Base-by-base conservation (phyloP, 2,113 vertebrate species). In the Paradisaea rubra region DNA sequence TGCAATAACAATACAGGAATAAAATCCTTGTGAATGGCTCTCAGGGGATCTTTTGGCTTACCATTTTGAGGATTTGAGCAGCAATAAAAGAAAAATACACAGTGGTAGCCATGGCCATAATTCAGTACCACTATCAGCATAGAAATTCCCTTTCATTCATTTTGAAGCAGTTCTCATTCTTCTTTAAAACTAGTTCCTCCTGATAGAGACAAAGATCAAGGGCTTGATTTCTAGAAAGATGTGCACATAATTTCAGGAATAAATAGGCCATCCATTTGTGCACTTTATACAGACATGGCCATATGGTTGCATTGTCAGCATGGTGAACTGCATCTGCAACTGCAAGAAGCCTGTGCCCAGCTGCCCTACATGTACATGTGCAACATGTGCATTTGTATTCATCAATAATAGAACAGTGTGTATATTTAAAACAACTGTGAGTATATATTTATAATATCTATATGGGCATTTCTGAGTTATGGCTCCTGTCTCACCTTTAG, bases 311-410 rank as follows among this genome's bases (percentile, higher is more conserved):
- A 3, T 56, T 69, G 56, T 85, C 66, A 57, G n/a, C 4, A 6
- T 31, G 35, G 39, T 85, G 70, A 77, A 57, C 50, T 65, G 49
- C 27, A 56, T 47, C 52, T 78, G 39, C 53, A 84, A 28, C 35
- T 52, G 41, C 39, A 84, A 39, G 60, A 74, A 54, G 18, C 9
- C 37, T 42, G 11, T 45, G n/a, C 33, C 27, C 54, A 49, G 37
- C 11, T 3, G 5, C 59, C 53, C 18, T 64, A 7, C 11, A 41
- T 0, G 0, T 27, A 14, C n/a, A 22, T 3, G 16, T 33, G 69
- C 37, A 64, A 50, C 5, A 60, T 3, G 1, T 12, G 15, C 18
- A 13, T 63, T 78, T 78, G 28, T 42, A 31, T 56, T 33, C 7
- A 33, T 31, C 30, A 13, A 10, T 45, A 60, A 74, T 24, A 52